Conservation (phyloP, 2,797 vertebrate species). For the Takifugu ocellatus region DNA sequence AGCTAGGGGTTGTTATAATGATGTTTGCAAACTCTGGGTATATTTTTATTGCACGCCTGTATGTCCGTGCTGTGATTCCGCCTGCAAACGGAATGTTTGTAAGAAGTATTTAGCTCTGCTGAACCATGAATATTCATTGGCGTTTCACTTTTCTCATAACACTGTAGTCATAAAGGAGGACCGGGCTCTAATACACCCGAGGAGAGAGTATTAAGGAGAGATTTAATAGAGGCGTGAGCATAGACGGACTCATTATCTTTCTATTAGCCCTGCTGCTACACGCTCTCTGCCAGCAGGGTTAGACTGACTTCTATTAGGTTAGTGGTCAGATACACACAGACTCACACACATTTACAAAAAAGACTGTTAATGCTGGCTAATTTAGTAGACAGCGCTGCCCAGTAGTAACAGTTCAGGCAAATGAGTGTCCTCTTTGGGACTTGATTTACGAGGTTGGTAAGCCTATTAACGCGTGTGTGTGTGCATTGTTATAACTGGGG, state of each 20-base stretch:
- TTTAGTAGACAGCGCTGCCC: conserved; percentile 66
- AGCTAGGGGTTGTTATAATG: too few relatives aligned
- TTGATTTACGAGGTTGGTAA: conserved; percentile 61
- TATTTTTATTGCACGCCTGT: too few relatives aligned
- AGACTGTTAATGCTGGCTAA: conserved; percentile 65
- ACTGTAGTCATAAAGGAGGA: conserved; percentile 66
- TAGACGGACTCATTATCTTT: conserved; percentile 80
- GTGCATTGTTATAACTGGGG: not conserved
- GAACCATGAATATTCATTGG: conserved; percentile 67
- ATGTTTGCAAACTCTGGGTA: too few relatives aligned
- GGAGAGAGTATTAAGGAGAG: conserved; percentile 78
- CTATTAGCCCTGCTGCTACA: conserved; percentile 75
- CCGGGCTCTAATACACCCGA: conserved; percentile 61
- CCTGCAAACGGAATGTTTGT: conserved; percentile 23
- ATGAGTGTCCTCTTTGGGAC: conserved; percentile 68
- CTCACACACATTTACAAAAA: conserved; percentile 44
- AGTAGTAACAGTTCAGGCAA: conserved; percentile 66
- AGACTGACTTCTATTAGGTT: conserved; percentile 76
- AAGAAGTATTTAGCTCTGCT: conserved; percentile 46
- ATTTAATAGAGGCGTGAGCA: conserved; percentile 80
- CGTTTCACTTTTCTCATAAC: conserved; percentile 69
- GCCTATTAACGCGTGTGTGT: conserved; percentile 28
- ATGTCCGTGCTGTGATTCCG: not conserved
- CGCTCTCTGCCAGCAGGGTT: conserved; percentile 66
- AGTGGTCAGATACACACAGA: conserved; percentile 61